Percentiles rank a stretch among this genome's conserved stretches.
These are phyloP conservation scores for Pampus argenteus DNA, from an alignment of 2,797 vertebrate species.

Conservation along the genomic window DNA sequence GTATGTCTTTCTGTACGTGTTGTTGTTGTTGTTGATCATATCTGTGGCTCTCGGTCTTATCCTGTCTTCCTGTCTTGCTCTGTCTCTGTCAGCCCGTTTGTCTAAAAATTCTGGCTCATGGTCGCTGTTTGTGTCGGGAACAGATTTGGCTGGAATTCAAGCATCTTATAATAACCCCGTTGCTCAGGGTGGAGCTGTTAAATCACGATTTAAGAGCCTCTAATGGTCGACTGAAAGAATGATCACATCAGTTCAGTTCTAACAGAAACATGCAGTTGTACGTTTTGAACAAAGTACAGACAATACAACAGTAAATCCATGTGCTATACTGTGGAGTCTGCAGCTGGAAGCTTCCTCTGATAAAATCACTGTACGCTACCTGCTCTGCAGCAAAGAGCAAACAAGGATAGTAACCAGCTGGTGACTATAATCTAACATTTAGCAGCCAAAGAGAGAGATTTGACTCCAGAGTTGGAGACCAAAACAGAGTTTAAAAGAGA, in stretches of 20 bases:
- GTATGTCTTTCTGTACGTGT: too few relatives aligned
- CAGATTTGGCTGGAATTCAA: constrained; percentile 15
- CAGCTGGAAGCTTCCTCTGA: background rate
- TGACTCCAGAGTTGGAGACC: too few relatives aligned
- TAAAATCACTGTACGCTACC: too few relatives aligned
- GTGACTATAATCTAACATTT: too few relatives aligned
- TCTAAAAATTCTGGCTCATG: constrained; percentile 8
- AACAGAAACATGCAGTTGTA: background rate
- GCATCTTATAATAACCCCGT: constrained; percentile 23
- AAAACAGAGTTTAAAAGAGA: too few relatives aligned
- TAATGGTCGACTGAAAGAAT: background rate
- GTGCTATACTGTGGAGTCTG: background rate
- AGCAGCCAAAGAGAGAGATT: too few relatives aligned
- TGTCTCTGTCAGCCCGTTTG: too few relatives aligned
- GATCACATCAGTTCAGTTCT: background rate
- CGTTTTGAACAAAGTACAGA: background rate
- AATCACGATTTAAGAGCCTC: background rate
- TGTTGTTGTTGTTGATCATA: too few relatives aligned
- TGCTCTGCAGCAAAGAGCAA: too few relatives aligned
- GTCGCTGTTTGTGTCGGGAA: constrained; percentile 4
- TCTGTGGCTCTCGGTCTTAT: background rate
- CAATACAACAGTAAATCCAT: background rate
- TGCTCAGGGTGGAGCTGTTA: background rate
- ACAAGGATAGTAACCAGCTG: too few relatives aligned
- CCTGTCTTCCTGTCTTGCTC: background rate